Conservation (phyloP, 92 coral and sea anemone species). For the Parazoanthus darwini region DNA sequence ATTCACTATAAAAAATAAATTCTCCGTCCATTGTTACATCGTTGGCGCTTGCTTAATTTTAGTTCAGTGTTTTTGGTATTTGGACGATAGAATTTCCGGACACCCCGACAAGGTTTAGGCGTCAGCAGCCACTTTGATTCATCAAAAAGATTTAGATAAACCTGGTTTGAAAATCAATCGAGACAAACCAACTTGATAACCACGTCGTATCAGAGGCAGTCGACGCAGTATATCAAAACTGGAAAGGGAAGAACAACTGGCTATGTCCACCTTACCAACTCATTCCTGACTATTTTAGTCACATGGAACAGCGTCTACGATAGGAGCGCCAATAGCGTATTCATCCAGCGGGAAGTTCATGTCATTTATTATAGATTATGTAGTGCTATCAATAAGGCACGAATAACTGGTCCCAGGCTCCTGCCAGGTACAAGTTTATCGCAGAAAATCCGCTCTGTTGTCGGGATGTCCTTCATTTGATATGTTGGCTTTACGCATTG, state of each 20-base stretch:
- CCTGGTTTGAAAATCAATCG: constrained; percentile 10
- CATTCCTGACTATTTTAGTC: background rate
- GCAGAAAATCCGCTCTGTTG: constrained; percentile 1
- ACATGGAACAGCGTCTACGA: constrained; percentile 7
- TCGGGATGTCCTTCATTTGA: constrained; percentile 23
- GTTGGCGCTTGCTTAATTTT: constrained; percentile 37
- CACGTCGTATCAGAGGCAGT: constrained; percentile 32
- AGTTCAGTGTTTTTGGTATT: background rate
- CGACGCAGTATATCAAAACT: background rate
- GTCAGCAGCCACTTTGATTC: constrained; percentile 23
- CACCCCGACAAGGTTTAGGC: constrained; percentile 14
- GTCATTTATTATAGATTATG: background rate
- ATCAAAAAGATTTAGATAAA: constrained; percentile 7
- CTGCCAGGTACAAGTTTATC: constrained; percentile 20
- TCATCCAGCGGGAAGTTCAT: constrained; percentile 4
- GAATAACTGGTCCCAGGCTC: constrained; percentile 41
- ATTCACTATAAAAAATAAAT: constrained; percentile 7
- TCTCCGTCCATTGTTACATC: constrained; percentile 32
- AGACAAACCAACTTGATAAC: constrained; percentile 20
- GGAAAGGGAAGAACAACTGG: background rate
- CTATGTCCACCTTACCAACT: background rate
- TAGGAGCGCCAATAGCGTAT: constrained; percentile 35
- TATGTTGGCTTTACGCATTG: constrained; percentile 22
- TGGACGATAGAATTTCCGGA: constrained; percentile 28
- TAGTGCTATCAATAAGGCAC: constrained; percentile 14